Evolutionary conservation across 2,797 vertebrate species (phyloP), one percentile per base, ranked within the genome.

Genomic region (Okamejei kenojei): DNA sequence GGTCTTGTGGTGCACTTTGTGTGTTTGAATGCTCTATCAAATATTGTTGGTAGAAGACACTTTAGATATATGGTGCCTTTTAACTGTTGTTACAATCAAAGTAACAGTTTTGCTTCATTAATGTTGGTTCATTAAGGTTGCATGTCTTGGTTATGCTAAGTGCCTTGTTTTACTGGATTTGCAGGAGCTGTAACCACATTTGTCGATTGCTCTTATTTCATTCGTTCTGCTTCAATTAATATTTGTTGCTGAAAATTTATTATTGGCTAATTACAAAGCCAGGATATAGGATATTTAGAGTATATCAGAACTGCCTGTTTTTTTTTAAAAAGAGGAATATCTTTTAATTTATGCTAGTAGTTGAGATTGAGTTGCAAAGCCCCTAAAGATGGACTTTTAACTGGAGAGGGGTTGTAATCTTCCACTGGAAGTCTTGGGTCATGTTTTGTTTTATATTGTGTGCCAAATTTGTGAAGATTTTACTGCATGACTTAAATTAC

Each of bases 81-180:
- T 71, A 68, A 45, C 23, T 84, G 54, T 92, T 90, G 13, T 90
- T 92, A 76, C 35, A 74, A 74, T 88, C 84, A 88, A 65, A 32
- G 63, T 65, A 45, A 38, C 32, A 23, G 82, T 61, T 86, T 63
- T 58, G 82, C 82, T 68, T 68, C 23, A 58, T 68, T 91, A 13
- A 45, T 73, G 65, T 68, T 71, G 88, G 32, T 90, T 90, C 8
- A 73, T 71, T 65, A 91, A 61, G 21, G 0, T 54, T 76, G 38
- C 90, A 92, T 58, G 68, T 45, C 90, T 91, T 91, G 38, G 11
- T 91, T 91, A 23, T 17, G 45, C 26, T 6, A 92, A 92, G 90
- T 92, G 90, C 90, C 90, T 92, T 92, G 65, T 92, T 92, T 74
- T 92, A 54, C 38, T 54, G 45, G 90, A 74, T 76, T 92, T 92